These are phyloP conservation scores for Geophilus truncorum DNA, from an alignment of 2,888 invertebrate species.

Conservation along the genomic window DNA sequence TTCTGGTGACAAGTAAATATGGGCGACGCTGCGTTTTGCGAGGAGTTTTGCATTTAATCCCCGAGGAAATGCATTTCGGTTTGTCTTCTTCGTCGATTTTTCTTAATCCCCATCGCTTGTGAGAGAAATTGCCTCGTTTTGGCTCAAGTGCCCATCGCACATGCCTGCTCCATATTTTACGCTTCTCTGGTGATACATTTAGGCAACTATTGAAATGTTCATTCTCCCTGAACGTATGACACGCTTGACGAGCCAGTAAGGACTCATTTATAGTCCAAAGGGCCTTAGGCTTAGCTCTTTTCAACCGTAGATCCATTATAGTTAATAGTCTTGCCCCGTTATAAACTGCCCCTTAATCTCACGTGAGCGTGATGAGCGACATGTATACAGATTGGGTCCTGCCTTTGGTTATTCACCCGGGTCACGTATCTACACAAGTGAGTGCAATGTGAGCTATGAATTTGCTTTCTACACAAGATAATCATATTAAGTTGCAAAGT, in stretches of 20 bases:
- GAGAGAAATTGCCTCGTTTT: slow-evolving; percentile 11
- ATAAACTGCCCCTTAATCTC: slow-evolving; percentile 16
- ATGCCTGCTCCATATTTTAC: slow-evolving; percentile 18
- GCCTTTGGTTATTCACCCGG: not conserved
- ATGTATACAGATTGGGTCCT: slow-evolving; percentile 14
- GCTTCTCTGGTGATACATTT: slow-evolving; percentile 25
- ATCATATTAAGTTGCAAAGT: slow-evolving; percentile 5
- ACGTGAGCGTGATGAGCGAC: slow-evolving; percentile 12
- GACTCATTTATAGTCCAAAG: slow-evolving; percentile 25
- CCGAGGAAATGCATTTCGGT: not conserved
- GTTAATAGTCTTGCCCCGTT: slow-evolving; percentile 8
- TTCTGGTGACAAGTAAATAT: not conserved
- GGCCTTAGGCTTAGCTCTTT: not conserved
- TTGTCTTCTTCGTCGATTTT: slow-evolving; percentile 1
- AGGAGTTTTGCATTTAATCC: not conserved
- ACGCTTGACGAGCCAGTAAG: slow-evolving; percentile 19
- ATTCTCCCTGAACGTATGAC: not conserved
- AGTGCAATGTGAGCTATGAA: slow-evolving; percentile 4
- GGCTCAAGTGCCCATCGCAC: slow-evolving; percentile 25
- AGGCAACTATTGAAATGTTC: slow-evolving; percentile 23
- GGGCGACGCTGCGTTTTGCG: not conserved
- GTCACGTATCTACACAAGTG: not conserved
- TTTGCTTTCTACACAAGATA: not conserved
- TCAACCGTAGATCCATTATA: slow-evolving; percentile 21
- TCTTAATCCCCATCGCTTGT: not conserved